Percentiles rank a stretch among this genome's conserved stretches.
Conservation (phyloP, 2,113 vertebrate species). For the Epinephelus lanceolatus region DNA sequence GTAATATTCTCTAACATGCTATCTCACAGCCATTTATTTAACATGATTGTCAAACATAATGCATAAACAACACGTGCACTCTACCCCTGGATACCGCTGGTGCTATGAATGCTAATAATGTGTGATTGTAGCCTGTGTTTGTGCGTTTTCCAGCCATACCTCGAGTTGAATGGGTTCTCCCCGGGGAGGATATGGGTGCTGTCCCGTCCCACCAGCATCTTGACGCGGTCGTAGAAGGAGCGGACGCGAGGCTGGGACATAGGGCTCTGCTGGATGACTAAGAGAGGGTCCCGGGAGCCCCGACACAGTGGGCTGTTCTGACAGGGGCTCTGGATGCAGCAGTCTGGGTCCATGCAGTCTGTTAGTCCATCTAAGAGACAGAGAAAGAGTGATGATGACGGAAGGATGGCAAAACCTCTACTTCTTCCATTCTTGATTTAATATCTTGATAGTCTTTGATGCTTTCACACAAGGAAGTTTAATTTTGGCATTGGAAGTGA, state of each 20-base stretch:
- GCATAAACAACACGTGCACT: neutral
- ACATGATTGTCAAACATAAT: neutral
- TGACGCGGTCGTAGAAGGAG: slow-evolving; percentile 98
- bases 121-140: neutral
- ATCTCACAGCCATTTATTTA: slow-evolving; percentile 7
- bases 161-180: slow-evolving; percentile 97
- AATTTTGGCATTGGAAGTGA: slow-evolving; percentile 16
- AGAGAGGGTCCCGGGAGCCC: slow-evolving; percentile 95
- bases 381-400: slow-evolving; percentile 1
- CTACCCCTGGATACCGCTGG: neutral
- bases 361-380: slow-evolving; percentile 91
- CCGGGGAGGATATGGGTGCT: slow-evolving; percentile 97
- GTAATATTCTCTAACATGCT: slow-evolving; percentile 3
- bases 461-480: slow-evolving; percentile 20
- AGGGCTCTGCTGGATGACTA: slow-evolving; percentile 95
- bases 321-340: slow-evolving; percentile 96
- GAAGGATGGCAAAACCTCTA: neutral
- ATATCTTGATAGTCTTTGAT: slow-evolving; percentile 36
- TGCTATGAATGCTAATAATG: neutral
- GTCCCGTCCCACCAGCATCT: slow-evolving; percentile 95
- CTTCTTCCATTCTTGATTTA: slow-evolving; percentile 20
- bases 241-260: slow-evolving; percentile 86
- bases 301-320: slow-evolving; percentile 96
- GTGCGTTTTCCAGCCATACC: slow-evolving; percentile 83
- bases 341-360: slow-evolving; percentile 98